Evolutionary conservation across 2,113 vertebrate species (phyloP).

Genomic region (Todiramphus saurophagus): DNA sequence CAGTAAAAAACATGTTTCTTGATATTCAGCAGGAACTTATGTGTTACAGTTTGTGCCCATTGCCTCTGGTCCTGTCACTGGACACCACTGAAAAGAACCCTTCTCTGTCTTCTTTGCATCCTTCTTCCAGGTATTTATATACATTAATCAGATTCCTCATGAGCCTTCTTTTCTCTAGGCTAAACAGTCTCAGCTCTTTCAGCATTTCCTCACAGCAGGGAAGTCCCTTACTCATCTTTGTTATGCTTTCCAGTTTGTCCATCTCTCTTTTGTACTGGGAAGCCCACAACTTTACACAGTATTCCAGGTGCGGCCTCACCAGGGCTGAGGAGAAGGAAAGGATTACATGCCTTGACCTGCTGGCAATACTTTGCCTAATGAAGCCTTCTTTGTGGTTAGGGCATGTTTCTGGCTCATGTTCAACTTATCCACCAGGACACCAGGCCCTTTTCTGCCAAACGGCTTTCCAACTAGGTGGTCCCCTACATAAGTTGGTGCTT

Average conservation of each 20-base stretch:
- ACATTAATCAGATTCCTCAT: neutral
- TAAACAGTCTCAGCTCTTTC: neutral
- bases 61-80: too few relatives aligned
- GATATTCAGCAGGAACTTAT: neutral
- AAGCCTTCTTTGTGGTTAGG: neutral
- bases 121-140: too few relatives aligned
- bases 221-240: neutral
- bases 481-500: neutral
- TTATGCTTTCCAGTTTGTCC: neutral
- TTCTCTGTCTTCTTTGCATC: too few relatives aligned
- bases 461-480: neutral
- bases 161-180: neutral
- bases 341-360: neutral
- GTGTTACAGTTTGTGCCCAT: neutral
- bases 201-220: neutral
- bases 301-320: neutral
- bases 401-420: neutral
- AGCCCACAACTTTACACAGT: neutral
- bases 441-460: neutral
- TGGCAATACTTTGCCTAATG: neutral
- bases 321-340: neutral
- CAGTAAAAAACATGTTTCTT: neutral
- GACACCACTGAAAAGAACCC: too few relatives aligned
- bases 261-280: neutral
- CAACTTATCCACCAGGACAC: fast-evolving